These are phyloP conservation scores for Miichthys miiuy DNA, from an alignment of 2,797 vertebrate genomes.

Conservation along the genomic window DNA sequence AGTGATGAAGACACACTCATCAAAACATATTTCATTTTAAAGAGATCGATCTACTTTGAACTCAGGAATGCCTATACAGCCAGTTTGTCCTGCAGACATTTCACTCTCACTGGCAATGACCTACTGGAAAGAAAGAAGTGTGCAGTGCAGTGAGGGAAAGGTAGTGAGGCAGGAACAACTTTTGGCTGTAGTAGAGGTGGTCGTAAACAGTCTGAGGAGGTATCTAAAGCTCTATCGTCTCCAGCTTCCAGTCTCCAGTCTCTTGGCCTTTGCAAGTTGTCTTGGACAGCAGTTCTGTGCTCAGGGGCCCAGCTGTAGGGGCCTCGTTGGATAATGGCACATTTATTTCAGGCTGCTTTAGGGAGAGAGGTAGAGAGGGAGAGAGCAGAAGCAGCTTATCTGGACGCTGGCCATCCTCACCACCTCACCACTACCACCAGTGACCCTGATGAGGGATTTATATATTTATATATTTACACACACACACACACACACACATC, in stretches of 20 bases:
- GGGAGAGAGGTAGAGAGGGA: constrained; percentile 19
- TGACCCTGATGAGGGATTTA: constrained; percentile 74
- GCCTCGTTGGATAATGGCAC: constrained; percentile 71
- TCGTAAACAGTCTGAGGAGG: constrained; percentile 61
- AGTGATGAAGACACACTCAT: background rate
- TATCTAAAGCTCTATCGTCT: constrained; percentile 47
- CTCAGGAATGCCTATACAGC: background rate
- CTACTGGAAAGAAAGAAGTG: constrained; percentile 51
- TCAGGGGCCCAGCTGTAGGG: constrained; percentile 59
- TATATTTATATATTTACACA: constrained; percentile 74
- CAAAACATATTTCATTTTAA: constrained; percentile 11
- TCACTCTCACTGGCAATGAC: constrained; percentile 29
- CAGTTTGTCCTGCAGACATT: background rate
- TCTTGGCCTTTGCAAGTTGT: constrained; percentile 61
- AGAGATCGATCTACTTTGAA: constrained; percentile 15
- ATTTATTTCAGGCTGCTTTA: constrained; percentile 72
- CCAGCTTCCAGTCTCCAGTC: constrained; percentile 51
- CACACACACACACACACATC: constrained; percentile 50
- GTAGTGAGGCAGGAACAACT: constrained; percentile 22
- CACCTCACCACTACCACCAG: constrained; percentile 64
- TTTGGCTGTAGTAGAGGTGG: constrained; percentile 44
- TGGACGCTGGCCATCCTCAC: constrained; percentile 77
- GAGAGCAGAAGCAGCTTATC: constrained; percentile 57
- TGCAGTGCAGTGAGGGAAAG: constrained; percentile 29
- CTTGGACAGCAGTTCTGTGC: constrained; percentile 61